Conservation (phyloP, 2,797 vertebrate species). For the Galaxias olidus region DNA sequence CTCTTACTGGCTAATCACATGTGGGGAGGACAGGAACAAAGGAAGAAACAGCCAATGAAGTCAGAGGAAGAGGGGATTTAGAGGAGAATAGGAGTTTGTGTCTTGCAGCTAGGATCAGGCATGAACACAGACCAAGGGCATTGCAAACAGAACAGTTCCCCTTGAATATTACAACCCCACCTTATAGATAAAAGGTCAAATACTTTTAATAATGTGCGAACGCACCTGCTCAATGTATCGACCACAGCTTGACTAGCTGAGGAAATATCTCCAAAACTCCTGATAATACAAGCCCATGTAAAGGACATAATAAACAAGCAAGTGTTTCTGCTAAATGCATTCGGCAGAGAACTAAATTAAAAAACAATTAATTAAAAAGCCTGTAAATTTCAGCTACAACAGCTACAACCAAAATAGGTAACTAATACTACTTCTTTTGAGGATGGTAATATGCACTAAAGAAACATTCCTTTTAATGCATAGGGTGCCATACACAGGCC, state of each 20-base stretch:
- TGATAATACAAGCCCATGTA: background rate
- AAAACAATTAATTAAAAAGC: background rate
- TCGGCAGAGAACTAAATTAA: background rate
- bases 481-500: no score
- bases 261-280: background rate
- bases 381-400: no score
- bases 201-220: background rate
- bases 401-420: no score
- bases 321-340: background rate
- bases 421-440: no score
- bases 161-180: slow-evolving; percentile 9
- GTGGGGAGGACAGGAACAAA: slow-evolving; percentile 40
- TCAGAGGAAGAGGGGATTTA: slow-evolving; percentile 15
- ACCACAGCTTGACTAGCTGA: slow-evolving; percentile 3
- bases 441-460: no score
- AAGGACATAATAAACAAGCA: background rate
- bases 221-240: background rate
- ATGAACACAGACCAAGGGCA: slow-evolving; percentile 70
- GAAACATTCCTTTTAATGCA: no score
- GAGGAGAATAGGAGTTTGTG: slow-evolving; percentile 23
- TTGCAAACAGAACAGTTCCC: slow-evolving; percentile 37
- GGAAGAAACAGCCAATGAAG: slow-evolving; percentile 46
- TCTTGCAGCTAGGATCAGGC: slow-evolving; percentile 46
- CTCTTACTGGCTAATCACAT: slow-evolving; percentile 51
- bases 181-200: background rate